Conservation (phyloP, 2,888 invertebrate genomes). For the Rhagonycha fulva region DNA sequence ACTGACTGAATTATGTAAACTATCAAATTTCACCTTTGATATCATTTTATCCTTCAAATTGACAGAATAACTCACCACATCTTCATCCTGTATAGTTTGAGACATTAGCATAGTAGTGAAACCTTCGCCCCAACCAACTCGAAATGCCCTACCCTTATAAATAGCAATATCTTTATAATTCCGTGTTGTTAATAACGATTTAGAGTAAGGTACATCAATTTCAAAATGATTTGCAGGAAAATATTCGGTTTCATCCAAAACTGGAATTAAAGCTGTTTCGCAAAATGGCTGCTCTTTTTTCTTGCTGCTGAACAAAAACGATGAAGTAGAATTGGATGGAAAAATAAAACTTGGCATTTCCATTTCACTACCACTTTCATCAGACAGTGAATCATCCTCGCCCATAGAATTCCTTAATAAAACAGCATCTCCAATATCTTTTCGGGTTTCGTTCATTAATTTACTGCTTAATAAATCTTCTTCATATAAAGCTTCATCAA, state of each 20-base stretch:
- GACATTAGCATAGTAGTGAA: not conserved
- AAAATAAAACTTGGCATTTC: not conserved
- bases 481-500: not conserved
- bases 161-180: constrained; percentile 62
- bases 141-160: constrained; percentile 67
- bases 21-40: not conserved
- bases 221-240: not conserved
- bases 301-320: not conserved
- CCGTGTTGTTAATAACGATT: constrained; percentile 23
- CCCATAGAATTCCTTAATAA: constrained; percentile 24
- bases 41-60: not conserved
- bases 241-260: constrained; percentile 2
- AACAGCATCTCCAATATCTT: not conserved
- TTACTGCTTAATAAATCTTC: not conserved
- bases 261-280: not conserved
- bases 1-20: not conserved
- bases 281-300: not conserved
- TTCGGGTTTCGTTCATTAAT: not conserved
- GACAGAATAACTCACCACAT: not conserved
- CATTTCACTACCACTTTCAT: constrained; percentile 18
- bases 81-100: not conserved
- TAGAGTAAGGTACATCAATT: not conserved
- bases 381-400: constrained; percentile 23
- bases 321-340: not conserved
- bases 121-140: constrained; percentile 72